Percentiles rank a stretch among this genome's conserved stretches.
These are phyloP conservation scores for Eptatretus burgeri DNA, from an alignment of 2,113 vertebrate genomes.

Conservation along the genomic window DNA sequence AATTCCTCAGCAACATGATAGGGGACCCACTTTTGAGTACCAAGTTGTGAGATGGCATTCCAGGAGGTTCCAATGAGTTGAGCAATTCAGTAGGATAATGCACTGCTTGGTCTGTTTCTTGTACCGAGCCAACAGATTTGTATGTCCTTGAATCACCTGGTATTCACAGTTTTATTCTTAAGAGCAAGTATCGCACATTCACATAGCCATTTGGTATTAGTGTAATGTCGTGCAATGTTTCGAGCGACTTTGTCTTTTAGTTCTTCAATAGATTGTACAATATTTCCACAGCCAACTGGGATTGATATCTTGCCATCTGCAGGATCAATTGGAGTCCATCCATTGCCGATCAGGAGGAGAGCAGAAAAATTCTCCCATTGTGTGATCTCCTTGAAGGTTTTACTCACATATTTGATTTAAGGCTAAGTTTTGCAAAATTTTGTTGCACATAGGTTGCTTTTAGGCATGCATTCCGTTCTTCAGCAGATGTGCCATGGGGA, in stretches of 20 bases:
- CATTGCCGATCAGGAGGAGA: not conserved
- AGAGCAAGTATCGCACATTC: not conserved
- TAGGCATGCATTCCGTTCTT: not conserved
- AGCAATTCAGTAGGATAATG: not conserved
- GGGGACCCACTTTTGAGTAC: not conserved
- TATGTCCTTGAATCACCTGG: not conserved
- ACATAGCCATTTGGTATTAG: not conserved
- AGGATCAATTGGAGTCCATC: not conserved
- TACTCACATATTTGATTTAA: not conserved
- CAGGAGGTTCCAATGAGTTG: slow-evolving; percentile 1
- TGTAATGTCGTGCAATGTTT: not conserved
- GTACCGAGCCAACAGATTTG: not conserved
- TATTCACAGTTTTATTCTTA: not conserved
- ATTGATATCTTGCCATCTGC: no score
- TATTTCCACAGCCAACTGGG: not conserved
- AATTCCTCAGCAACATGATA: not conserved
- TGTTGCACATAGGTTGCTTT: not conserved
- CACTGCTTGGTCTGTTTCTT: not conserved
- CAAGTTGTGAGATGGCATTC: slow-evolving; percentile 3
- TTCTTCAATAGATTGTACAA: not conserved
- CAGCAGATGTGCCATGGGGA: not conserved
- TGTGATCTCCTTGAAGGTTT: not conserved
- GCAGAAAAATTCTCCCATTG: not conserved
- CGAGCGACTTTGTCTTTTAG: not conserved
- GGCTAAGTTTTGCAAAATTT: not conserved